Conservation (phyloP, 92 coral and sea anemone genomes). For the Actinostola sp. region DNA sequence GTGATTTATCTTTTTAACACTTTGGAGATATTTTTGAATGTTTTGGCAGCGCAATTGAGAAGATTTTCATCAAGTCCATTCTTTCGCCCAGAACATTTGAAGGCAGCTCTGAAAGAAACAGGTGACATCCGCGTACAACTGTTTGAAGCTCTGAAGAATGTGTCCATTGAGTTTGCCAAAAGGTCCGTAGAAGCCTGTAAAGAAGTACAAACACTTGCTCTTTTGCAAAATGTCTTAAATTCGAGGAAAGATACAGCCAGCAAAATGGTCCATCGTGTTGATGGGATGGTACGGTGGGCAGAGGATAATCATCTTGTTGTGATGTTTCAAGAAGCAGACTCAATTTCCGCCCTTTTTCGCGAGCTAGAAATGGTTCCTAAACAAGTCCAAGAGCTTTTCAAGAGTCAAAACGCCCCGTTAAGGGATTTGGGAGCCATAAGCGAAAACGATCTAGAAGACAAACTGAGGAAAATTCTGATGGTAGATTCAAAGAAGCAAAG, state of each 20-base stretch:
- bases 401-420: conserved; percentile 52
- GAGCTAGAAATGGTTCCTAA: conserved; percentile 57
- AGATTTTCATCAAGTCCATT: conserved; percentile 77
- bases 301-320: conserved; percentile 77
- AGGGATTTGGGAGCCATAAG: conserved; percentile 48
- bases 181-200: conserved; percentile 63
- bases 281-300: conserved; percentile 87
- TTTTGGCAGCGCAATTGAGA: conserved; percentile 73
- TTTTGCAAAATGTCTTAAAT: conserved; percentile 1
- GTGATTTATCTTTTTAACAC: conserved; percentile 66
- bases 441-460: conserved; percentile 53
- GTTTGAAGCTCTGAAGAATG: conserved; percentile 66
- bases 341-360: conserved; percentile 76
- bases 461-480: conserved; percentile 57
- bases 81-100: conserved; percentile 55
- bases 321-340: conserved; percentile 67
- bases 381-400: conserved; percentile 54
- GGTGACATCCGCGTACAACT: conserved; percentile 67
- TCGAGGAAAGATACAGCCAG: conserved; percentile 52
- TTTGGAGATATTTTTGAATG: conserved; percentile 65
- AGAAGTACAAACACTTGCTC: conserved; percentile 45
- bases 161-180: conserved; percentile 75
- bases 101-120: conserved; percentile 51
- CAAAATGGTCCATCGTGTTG: conserved; percentile 70
- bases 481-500: conserved; percentile 22